Percentiles rank a stretch among this genome's conserved stretches.
Evolutionary conservation across 2,797 vertebrate genomes (phyloP).

Genomic region (Furcifer pardalis): DNA sequence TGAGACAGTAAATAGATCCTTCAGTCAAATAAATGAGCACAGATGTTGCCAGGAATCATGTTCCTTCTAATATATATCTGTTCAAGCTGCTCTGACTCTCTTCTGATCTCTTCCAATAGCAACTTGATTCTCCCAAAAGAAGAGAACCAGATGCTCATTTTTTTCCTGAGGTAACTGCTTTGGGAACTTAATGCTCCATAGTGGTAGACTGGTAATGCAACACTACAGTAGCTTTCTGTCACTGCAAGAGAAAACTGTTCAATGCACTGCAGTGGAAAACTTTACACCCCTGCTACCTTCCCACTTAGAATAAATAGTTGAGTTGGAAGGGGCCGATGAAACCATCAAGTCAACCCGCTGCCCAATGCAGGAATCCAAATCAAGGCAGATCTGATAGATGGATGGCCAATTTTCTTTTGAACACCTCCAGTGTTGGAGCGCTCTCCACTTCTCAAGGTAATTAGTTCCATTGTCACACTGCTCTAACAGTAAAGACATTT

Average conservation of each 20-base stretch:
- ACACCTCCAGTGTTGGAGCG: no score
- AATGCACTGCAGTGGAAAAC: background rate
- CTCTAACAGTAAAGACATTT: no score
- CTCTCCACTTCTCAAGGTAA: no score
- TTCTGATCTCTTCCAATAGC: background rate
- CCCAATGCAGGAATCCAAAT: no score
- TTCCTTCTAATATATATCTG: background rate
- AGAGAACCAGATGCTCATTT: background rate
- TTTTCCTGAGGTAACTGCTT: background rate
- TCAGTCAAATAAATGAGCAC: background rate
- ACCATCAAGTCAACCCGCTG: no score
- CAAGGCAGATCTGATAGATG: no score
- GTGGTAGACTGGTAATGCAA: background rate
- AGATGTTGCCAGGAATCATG: background rate
- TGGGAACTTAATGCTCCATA: background rate
- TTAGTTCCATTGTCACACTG: no score
- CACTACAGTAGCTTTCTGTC: background rate
- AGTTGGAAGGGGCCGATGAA: no score
- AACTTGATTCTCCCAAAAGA: background rate
- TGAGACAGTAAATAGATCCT: no score
- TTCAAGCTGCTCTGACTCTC: background rate
- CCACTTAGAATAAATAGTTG: no score
- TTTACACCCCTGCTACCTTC: background rate
- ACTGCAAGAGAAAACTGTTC: fast-evolving
- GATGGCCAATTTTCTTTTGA: no score